Evolutionary conservation across 1,140 invertebrate species (phyloP), one percentile per base, ranked within the genome.

Genomic region (Tribolium castaneum): DNA sequence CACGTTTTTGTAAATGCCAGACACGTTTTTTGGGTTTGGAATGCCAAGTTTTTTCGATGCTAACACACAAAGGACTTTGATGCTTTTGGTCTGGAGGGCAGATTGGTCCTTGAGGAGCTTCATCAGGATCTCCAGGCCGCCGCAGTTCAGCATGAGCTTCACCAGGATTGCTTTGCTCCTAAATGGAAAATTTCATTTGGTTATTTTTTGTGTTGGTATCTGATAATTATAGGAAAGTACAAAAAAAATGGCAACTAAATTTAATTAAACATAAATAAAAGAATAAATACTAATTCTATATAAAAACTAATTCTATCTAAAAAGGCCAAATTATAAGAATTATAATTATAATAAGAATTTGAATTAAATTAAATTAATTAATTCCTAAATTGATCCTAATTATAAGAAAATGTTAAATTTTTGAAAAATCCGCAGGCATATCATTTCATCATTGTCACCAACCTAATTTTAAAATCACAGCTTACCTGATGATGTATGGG

Each of bases 401-500:
- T n/a, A n/a, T n/a, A n/a, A n/a, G n/a, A n/a, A n/a, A n/a, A n/a
- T n/a, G n/a, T n/a, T n/a, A n/a, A n/a, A n/a, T n/a, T n/a, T n/a
- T n/a, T n/a, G n/a, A n/a, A n/a, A n/a, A n/a, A n/a, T n/a, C n/a
- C n/a, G n/a, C n/a, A n/a, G n/a, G n/a, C n/a, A n/a, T 19, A 19
- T 19, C 1, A 19, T 19, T 19, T 2, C 2, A 19, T 19, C 16
- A 19, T 19, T 19, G 16, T 19, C 2, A 2, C 16, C 16, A 19
- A 19, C 16, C 16, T 19, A 19, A 19, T 19, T 19, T 1, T 19
- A 19, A 19, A 19, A 19, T 19, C 16, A 19, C 2, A 19, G 16
- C 16, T 85, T 87, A 90, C 90, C 84, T 87, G 39, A 90, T 87
- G 75, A 91, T 86, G 81, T 89, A 90, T 2, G 90, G 89, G 62